Percentiles rank a stretch among this genome's conserved stretches.
phyloP scores from a whole-genome alignment of 2,888 invertebrate species.

The Drosophila phalerata region DNA sequence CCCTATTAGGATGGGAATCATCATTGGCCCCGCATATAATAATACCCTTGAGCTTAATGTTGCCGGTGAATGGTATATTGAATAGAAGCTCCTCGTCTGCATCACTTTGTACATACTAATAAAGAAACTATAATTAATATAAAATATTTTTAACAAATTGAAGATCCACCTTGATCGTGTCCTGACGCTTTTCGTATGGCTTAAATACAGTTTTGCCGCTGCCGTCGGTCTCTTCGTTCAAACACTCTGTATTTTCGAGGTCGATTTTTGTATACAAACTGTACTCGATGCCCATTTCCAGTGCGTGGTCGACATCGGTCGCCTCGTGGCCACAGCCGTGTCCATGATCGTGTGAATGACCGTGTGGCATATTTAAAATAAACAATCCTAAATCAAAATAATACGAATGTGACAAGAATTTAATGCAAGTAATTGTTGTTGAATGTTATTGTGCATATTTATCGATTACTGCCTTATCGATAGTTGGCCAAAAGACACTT shows the following conservation, averaged over 20 bases:
- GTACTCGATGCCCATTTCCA: conserved; percentile 85
- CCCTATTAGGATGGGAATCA: conserved; percentile 92
- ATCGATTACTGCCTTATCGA: conserved; percentile 37
- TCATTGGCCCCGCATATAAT: conserved; percentile 96
- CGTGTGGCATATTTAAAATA: conserved; percentile 81
- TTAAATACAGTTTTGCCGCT: conserved; percentile 96
- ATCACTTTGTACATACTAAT: conserved; percentile 97
- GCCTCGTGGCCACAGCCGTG: conserved; percentile 84
- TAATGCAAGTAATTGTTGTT: conserved; percentile 56
- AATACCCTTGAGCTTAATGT: conserved; percentile 97
- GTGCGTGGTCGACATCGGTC: conserved; percentile 82
- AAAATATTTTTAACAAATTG: background rate
- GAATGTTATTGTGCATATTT: conserved; percentile 9
- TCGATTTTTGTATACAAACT: conserved; percentile 96
- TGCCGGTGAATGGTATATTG: conserved; percentile 98
- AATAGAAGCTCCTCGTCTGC: conserved; percentile 97
- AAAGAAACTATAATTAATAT: background rate
- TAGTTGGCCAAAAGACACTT: background rate
- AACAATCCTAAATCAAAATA: conserved; percentile 11
- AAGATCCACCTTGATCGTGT: conserved; percentile 89
- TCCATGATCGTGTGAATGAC: conserved; percentile 83
- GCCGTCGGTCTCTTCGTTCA: conserved; percentile 95
- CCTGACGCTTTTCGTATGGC: conserved; percentile 94
- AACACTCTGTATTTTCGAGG: conserved; percentile 93
- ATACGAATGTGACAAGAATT: conserved; percentile 42